Evolutionary conservation across 2,888 invertebrate genomes (phyloP), one percentile per base, ranked within the genome.

Genomic region (Leucophenga maculata): DNA sequence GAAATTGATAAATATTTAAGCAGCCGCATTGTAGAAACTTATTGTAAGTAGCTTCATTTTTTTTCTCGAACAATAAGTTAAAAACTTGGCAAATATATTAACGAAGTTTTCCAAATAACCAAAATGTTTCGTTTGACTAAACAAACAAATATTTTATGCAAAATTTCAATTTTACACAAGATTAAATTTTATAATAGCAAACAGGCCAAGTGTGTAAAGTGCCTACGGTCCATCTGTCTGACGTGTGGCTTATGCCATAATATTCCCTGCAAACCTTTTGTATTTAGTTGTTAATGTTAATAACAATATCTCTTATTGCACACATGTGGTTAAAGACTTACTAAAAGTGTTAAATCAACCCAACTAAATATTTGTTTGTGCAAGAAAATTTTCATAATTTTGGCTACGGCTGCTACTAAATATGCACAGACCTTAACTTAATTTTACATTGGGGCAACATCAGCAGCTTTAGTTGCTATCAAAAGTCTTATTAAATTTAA

Each of bases 111-210:
- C 39, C 39, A 39, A 39, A 39, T 26, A 39, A 39, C 39, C 11
- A 39, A 39, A 39, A 39, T n/a, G 39, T 39, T 39, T 60, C 39
- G 18, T 6, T 18, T 13, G n/a, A 82, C 78, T 80, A 80, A 76
- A 78, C 77, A 20, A 80, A 74, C 76, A 82, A 80, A 82, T 82
- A 82, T 76, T 80, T 78, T 80, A 80, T 80, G 82, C 80, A 80
- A 80, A 82, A 80, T 82, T 82, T 80, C 79, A 82, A 82, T 80
- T 82, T 80, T 82, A 79, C 80, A 80, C 77, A 82, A 77, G 82
- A 80, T 80, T 82, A 79, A 78, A 75, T 75, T 77, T 77, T 69
- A 75, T 72, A 73, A 71, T 67, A 67, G 55, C 55, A 16, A 20
- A 57, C 57, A 57, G 8, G 39, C 65, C 22, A 6, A 46, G 26